Conservation (phyloP, 2,888 invertebrate species). For the Trichacis sp. region DNA sequence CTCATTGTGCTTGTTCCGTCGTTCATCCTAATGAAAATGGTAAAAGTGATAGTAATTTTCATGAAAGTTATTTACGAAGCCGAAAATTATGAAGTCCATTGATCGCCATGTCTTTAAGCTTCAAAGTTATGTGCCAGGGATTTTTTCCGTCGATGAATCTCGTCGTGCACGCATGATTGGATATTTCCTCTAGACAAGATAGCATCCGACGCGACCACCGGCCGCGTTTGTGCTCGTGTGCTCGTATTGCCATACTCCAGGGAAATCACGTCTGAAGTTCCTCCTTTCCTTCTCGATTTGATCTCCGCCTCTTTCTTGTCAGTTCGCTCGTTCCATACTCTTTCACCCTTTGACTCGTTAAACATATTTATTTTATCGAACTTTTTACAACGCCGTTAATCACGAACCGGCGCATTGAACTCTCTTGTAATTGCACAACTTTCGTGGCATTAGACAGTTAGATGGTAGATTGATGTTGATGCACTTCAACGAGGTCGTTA, state of each 20-base stretch:
- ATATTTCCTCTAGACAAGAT: slow-evolving; percentile 60
- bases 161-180: slow-evolving; percentile 65
- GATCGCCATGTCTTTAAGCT: slow-evolving; percentile 34
- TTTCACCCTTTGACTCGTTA: slow-evolving; percentile 44
- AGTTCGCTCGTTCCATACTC: slow-evolving; percentile 40
- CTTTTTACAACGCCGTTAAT: slow-evolving; percentile 36
- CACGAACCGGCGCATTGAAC: slow-evolving; percentile 24
- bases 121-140: slow-evolving; percentile 39
- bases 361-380: slow-evolving; percentile 41
- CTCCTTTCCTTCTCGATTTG: slow-evolving; percentile 52
- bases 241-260: slow-evolving; percentile 64
- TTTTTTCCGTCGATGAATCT: slow-evolving; percentile 57
- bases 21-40: too few relatives aligned
- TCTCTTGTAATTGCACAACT: neutral
- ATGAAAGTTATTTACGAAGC: too few relatives aligned
- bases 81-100: slow-evolving; percentile 22
- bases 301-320: slow-evolving; percentile 45
- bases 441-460: neutral
- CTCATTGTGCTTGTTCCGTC: too few relatives aligned
- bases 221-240: slow-evolving; percentile 50
- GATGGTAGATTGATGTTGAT: neutral
- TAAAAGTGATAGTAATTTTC: too few relatives aligned
- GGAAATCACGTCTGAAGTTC: slow-evolving; percentile 68
- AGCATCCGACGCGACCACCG: slow-evolving; percentile 51
- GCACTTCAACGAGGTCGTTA: too few relatives aligned